Evolutionary conservation across 2,113 vertebrate species (phyloP).

Genomic region (Pipra filicauda): DNA sequence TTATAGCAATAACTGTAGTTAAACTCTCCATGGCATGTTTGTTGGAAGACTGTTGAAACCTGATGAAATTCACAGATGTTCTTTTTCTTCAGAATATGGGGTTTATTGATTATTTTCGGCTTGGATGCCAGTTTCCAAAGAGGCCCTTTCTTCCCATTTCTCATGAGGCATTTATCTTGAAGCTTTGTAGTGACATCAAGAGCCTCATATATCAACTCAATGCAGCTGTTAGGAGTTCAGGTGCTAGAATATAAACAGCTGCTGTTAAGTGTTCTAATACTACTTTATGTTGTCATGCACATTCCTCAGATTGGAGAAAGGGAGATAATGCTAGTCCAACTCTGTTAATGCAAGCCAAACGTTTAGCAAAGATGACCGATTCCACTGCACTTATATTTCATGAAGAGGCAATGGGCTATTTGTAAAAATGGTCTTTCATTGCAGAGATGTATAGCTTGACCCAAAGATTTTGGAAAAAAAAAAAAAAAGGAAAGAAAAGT

Average conservation of each 20-base stretch:
- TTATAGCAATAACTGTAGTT: not conserved
- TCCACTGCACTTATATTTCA: not conserved
- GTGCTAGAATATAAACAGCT: not conserved
- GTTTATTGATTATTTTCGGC: not conserved
- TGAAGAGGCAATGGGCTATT: not conserved
- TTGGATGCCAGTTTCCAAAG: not conserved
- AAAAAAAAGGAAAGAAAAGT: accelerated
- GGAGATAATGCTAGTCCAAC: not conserved
- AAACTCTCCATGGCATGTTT: not conserved
- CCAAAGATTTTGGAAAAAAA: not conserved
- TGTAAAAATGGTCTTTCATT: not conserved
- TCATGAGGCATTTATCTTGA: not conserved
- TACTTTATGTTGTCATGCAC: not conserved
- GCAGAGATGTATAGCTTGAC: not conserved
- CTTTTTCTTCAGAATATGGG: not conserved
- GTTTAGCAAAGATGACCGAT: not conserved
- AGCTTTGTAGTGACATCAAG: not conserved
- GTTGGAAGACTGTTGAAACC: not conserved
- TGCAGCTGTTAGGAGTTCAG: not conserved
- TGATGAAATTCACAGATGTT: not conserved
- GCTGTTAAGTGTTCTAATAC: not conserved
- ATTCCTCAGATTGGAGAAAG: not conserved
- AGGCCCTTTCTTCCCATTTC: not conserved
- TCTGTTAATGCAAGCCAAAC: not conserved
- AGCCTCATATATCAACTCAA: not conserved